A percentile compares a stretch with the other conserved stretches of the same genome.
phyloP scores from a whole-genome alignment of 1,140 invertebrate species.

The Gonatopus flavifemur region DNA sequence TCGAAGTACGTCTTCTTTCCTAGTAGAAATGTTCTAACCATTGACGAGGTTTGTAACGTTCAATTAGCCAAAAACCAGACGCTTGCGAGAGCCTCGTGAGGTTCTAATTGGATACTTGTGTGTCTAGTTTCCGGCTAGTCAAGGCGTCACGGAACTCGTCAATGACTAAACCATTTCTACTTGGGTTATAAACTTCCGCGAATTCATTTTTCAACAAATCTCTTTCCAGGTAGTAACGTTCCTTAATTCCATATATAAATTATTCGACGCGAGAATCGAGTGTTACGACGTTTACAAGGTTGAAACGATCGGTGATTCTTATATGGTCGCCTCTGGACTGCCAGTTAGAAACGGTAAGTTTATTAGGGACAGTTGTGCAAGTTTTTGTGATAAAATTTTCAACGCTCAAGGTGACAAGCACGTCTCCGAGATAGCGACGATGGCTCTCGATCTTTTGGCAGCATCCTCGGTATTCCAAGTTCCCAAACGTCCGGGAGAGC shows the following conservation, averaged over 20 bases:
- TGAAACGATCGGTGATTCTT: slow-evolving; percentile 89
- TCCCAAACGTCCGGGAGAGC: slow-evolving; percentile 80
- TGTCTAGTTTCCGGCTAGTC: no score
- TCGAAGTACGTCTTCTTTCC: slow-evolving; percentile 66
- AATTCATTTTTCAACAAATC: not conserved
- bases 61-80: slow-evolving; percentile 10
- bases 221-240: slow-evolving; percentile 81
- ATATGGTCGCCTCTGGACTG: slow-evolving; percentile 72
- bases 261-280: slow-evolving; percentile 88
- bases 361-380: no score
- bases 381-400: no score
- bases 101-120: no score
- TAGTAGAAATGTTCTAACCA: not conserved
- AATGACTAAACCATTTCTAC: no score
- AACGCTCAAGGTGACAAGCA: slow-evolving; percentile 74
- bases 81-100: no score
- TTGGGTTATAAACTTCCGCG: no score
- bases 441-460: slow-evolving; percentile 84
- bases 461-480: slow-evolving; percentile 86
- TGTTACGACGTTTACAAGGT: slow-evolving; percentile 94
- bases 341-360: slow-evolving; percentile 46
- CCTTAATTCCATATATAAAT: slow-evolving; percentile 89
- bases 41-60: not conserved
- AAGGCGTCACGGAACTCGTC: no score
- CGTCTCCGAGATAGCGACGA: slow-evolving; percentile 89